phyloP scores from a whole-genome alignment of 2,888 invertebrate genomes.

The Acanthopleura granulata region DNA sequence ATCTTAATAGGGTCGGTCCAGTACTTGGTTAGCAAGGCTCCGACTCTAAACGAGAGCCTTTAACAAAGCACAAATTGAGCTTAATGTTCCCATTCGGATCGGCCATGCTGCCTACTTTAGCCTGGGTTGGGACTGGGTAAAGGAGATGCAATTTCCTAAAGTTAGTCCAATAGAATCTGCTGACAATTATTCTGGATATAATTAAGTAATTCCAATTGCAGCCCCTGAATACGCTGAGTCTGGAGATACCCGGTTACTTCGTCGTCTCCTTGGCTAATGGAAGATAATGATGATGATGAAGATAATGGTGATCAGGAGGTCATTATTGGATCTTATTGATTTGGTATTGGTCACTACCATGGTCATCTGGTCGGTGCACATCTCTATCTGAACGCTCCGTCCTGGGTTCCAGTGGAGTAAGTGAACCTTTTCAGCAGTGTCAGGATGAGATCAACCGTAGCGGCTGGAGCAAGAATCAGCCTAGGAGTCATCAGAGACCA shows the following conservation, averaged over 20 bases:
- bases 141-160: constrained; percentile 15
- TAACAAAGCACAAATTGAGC: constrained; percentile 16
- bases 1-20: constrained; percentile 12
- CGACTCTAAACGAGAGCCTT: constrained; percentile 13
- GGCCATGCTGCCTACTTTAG: not conserved
- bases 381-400: no score
- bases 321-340: constrained; percentile 20
- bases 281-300: constrained; percentile 19
- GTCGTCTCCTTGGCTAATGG: constrained; percentile 7
- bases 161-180: constrained; percentile 16
- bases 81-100: constrained; percentile 6
- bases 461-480: no score
- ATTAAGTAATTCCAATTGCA: constrained; percentile 17
- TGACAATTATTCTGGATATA: constrained; percentile 18
- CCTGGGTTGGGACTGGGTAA: not conserved
- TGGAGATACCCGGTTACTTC: constrained; percentile 2
- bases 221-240: not conserved
- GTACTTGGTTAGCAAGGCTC: not conserved
- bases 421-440: no score
- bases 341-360: constrained; percentile 4
- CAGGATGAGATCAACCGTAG: no score
- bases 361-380: constrained; percentile 9
- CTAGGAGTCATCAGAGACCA: no score
- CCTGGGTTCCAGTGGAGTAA: no score
- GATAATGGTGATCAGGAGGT: constrained; percentile 17